Conservation (phyloP, 1,140 invertebrate species). For the Zeugodacus cucurbitae region DNA sequence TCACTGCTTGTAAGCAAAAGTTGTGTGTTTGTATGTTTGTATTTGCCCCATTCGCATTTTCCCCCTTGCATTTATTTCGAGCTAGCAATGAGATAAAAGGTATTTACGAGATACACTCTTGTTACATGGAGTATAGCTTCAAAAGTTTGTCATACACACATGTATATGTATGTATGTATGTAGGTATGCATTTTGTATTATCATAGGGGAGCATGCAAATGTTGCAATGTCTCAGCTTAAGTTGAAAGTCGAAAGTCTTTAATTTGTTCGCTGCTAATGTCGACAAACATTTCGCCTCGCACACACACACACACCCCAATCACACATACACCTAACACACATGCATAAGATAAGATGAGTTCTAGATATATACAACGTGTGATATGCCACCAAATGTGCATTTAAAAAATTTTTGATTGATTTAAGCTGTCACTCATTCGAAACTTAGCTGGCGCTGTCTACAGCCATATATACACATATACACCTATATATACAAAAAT, state of each 20-base stretch:
- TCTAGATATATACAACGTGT: background rate
- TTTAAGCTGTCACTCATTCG: conserved; percentile 20
- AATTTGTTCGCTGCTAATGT: background rate
- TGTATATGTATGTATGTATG: background rate
- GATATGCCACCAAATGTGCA: background rate
- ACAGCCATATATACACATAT: background rate
- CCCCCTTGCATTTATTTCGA: background rate
- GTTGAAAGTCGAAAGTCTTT: conserved; percentile 9
- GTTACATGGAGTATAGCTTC: background rate
- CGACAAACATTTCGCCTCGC: conserved; percentile 9
- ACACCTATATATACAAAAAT: too few species aligned
- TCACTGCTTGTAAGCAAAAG: background rate
- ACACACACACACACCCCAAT: background rate
- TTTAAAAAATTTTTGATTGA: conserved; percentile 13
- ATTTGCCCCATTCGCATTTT: conserved; percentile 22
- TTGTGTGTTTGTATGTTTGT: background rate
- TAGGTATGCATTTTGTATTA: background rate
- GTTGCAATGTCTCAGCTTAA: conserved; percentile 30
- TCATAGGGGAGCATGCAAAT: conserved; percentile 17
- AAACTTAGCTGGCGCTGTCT: background rate
- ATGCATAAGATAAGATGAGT: background rate
- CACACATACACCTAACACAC: background rate
- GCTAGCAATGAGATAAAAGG: background rate
- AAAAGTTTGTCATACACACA: background rate
- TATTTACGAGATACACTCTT: conserved; percentile 10